A percentile compares a stretch with the other conserved stretches of the same genome.
These are phyloP conservation scores for Polymixis lichenea DNA, from an alignment of 2,888 invertebrate genomes.

Conservation along the genomic window DNA sequence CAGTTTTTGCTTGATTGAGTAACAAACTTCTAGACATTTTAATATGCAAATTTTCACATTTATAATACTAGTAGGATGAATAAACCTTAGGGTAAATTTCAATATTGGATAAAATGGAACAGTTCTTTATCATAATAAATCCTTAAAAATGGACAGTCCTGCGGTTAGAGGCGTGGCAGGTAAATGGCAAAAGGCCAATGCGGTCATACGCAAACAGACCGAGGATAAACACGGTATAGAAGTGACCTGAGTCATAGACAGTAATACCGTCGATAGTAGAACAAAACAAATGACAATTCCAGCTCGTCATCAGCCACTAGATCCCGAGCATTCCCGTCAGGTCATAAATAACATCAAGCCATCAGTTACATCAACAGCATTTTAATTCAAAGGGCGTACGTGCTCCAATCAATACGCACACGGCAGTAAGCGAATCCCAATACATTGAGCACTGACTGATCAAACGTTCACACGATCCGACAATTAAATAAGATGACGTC, in stretches of 20 bases:
- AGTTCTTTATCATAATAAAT: slow-evolving; percentile 6
- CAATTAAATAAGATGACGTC: slow-evolving; percentile 63
- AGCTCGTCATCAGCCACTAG: slow-evolving; percentile 18
- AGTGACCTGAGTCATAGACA: neutral
- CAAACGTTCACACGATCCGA: slow-evolving; percentile 62
- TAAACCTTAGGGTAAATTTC: neutral
- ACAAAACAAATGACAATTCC: slow-evolving; percentile 8
- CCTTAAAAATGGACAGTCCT: neutral
- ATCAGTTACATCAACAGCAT: slow-evolving; percentile 57
- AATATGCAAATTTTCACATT: too few relatives aligned
- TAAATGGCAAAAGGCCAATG: slow-evolving; percentile 20
- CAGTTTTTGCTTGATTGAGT: too few relatives aligned
- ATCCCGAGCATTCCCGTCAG: slow-evolving; percentile 32
- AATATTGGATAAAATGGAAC: neutral
- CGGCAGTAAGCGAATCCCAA: slow-evolving; percentile 61
- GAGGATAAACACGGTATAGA: neutral
- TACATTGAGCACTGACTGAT: slow-evolving; percentile 58
- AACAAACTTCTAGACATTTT: too few relatives aligned
- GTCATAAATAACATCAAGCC: slow-evolving; percentile 36
- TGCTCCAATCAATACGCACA: slow-evolving; percentile 60
- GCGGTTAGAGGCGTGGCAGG: slow-evolving; percentile 1
- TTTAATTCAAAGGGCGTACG: slow-evolving; percentile 56
- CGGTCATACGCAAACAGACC: slow-evolving; percentile 2
- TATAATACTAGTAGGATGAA: neutral
- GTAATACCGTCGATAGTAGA: neutral